A percentile compares a stretch with the other conserved stretches of the same genome.
Conservation (phyloP, 2,888 invertebrate genomes). For the Rhaphigaster nebulosa region DNA sequence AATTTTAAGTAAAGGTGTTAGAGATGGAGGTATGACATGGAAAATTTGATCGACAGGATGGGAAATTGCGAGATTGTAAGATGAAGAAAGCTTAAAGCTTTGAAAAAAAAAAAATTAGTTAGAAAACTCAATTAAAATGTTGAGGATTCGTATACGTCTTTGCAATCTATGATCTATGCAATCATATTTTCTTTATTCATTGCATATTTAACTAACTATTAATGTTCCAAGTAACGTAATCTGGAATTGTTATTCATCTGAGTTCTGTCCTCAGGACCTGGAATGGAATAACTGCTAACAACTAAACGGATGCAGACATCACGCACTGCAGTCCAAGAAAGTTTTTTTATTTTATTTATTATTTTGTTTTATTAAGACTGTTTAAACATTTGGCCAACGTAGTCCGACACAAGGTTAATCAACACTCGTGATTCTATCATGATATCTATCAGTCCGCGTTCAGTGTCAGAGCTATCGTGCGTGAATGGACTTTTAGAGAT, state of each 20-base stretch:
- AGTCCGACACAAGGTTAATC: background rate
- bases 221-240: background rate
- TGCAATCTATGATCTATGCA: too few relatives aligned
- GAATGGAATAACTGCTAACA: background rate
- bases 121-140: too few relatives aligned
- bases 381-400: background rate
- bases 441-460: background rate
- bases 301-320: constrained; percentile 22
- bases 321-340: background rate
- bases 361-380: background rate
- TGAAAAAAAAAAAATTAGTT: too few relatives aligned
- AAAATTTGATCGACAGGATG: too few relatives aligned
- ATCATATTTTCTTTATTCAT: too few relatives aligned
- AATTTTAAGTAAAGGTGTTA: too few relatives aligned
- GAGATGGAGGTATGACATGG: too few relatives aligned
- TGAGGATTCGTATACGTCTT: too few relatives aligned
- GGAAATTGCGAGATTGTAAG: too few relatives aligned
- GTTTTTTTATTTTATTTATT: background rate
- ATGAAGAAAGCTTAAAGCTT: too few relatives aligned
- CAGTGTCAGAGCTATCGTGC: background rate
- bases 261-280: background rate
- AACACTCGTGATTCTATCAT: background rate
- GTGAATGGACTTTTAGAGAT: background rate
- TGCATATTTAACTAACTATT: background rate
- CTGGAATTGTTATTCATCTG: background rate